Base-by-base conservation (phyloP, 1,140 invertebrate genomes). In the Ganaspis sp. region DNA sequence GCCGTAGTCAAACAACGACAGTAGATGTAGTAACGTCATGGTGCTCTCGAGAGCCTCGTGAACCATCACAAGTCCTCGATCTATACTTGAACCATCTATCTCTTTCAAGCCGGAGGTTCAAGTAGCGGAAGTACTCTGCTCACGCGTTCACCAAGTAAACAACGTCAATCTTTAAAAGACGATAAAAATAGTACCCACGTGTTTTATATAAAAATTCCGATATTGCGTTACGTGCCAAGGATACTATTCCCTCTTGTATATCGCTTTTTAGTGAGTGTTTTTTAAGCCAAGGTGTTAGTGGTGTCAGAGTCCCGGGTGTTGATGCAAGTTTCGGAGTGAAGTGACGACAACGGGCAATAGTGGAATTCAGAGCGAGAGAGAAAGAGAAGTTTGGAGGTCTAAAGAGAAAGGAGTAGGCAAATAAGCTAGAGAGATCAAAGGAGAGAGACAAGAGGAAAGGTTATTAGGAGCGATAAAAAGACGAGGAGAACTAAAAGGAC, bases 1-100 rank as follows among this genome's bases (percentile, higher is more conserved):
- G 76, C 74, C 78, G 78, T 81, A 85, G 84, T 86, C 81, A 79
- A 81, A 82, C 81, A 80, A 80, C 83, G 81, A 81, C 70, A 81
- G 82, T 80, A 78, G 74, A 75, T 79, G 75, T 78, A 74, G 76
- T 74, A 53, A 49, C 37, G 34, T 71, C 70, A 19, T 19, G 76
- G 77, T 69, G 71, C 40, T 53, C 58, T 75, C 15, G 34, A 26
- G 9, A 1, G n/a, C n/a, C 45, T 49, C 45, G 45, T 49, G 45
- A 49, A 29, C 54, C 21, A 26, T 26, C 54, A 64, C 1, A 15
- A 64, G 23, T 26, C 54, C 54, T 64, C 54, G 54, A 26, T 64
- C 23, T 64, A 64, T 12, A 64, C 45, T 49, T n/a, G 15, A 17
- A 49, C 15, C 45, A 49, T 49, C 45, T 17, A n/a, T 49, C 45